Conservation (phyloP, 2,888 invertebrate species). For the Synergus itoensis region DNA sequence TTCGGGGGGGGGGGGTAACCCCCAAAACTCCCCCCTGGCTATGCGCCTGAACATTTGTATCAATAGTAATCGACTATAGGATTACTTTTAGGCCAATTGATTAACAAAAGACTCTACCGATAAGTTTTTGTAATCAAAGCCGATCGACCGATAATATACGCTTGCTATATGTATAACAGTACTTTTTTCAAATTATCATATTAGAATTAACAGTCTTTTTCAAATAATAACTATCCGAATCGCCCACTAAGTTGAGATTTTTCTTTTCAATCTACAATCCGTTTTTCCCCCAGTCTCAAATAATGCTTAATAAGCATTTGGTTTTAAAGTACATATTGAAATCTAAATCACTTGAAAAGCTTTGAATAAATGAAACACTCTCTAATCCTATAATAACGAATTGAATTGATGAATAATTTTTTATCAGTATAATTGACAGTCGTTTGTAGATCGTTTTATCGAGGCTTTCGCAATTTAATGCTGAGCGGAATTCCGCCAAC, state of each 20-base stretch:
- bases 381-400: neutral
- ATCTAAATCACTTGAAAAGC: neutral
- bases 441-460: slow-evolving; percentile 9
- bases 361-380: neutral
- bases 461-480: slow-evolving; percentile 59
- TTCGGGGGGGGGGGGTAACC: too few relatives aligned
- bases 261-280: neutral
- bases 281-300: neutral
- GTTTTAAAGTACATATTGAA: neutral
- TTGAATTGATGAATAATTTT: neutral
- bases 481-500: slow-evolving; percentile 66
- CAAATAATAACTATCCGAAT: slow-evolving; percentile 14
- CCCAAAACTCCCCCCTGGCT: too few relatives aligned
- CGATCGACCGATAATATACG: neutral
- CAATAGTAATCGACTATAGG: neutral
- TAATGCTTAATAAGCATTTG: neutral
- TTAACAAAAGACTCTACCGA: neutral
- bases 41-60: too few relatives aligned
- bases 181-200: neutral
- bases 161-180: neutral
- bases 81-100: neutral
- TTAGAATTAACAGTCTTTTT: slow-evolving; percentile 32
- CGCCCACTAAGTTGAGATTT: neutral
- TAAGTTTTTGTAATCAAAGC: neutral
- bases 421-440: neutral